Evolutionary conservation across 1,140 invertebrate species (phyloP).

Genomic region (Myzus persicae): DNA sequence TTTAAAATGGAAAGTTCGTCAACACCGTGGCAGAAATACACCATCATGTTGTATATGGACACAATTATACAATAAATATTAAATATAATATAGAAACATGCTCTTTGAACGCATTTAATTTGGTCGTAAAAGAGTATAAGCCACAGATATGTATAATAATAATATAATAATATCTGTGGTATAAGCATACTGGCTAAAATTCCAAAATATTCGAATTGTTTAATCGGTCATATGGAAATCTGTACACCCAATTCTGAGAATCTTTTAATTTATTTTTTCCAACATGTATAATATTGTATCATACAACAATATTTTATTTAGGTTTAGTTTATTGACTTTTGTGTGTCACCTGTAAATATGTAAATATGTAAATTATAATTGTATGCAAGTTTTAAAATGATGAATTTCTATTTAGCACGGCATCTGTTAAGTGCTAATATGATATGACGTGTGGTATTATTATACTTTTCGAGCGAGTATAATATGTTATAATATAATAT

Average conservation of each 20-base stretch:
- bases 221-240: background rate
- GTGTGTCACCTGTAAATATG: background rate
- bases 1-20: too few species aligned
- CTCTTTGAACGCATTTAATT: too few species aligned
- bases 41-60: too few species aligned
- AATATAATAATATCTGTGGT: too few species aligned
- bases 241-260: background rate
- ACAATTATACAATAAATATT: too few species aligned
- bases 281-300: background rate
- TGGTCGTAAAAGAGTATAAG: too few species aligned
- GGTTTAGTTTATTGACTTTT: background rate
- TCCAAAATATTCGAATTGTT: too few species aligned
- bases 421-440: background rate
- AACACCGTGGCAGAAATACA: too few species aligned
- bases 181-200: too few species aligned
- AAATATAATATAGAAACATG: too few species aligned
- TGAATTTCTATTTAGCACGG: background rate
- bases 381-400: background rate
- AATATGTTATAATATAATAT: conserved; percentile 17
- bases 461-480: background rate
- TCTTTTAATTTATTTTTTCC: background rate
- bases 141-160: too few species aligned
- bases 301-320: background rate
- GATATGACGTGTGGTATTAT: background rate
- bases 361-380: background rate